Evolutionary conservation across 2,888 invertebrate genomes (phyloP).

Genomic region (Palloptera scutellata): DNA sequence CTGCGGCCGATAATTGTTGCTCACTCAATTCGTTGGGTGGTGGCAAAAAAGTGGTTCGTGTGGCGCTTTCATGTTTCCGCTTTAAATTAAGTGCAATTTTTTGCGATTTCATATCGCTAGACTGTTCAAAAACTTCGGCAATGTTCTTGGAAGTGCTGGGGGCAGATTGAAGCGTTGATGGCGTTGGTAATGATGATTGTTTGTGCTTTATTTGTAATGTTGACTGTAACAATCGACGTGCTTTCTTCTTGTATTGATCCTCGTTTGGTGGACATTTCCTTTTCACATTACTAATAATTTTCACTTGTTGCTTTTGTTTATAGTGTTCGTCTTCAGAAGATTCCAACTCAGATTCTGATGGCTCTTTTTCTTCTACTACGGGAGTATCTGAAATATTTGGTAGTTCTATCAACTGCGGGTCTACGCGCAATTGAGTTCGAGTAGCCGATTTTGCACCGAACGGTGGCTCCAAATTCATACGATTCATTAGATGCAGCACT

Average conservation of each 20-base stretch:
- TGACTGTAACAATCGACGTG: constrained; percentile 48
- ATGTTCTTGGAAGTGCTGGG: background rate
- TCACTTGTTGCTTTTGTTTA: constrained; percentile 36
- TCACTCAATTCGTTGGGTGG: constrained; percentile 67
- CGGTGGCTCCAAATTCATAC: constrained; percentile 88
- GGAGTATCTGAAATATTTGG: constrained; percentile 37
- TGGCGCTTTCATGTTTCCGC: constrained; percentile 1
- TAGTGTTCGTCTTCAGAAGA: constrained; percentile 51
- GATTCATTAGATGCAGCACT: constrained; percentile 92
- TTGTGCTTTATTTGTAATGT: constrained; percentile 21
- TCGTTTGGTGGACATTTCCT: constrained; percentile 35
- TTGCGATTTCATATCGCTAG: constrained; percentile 24
- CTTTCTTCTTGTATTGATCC: constrained; percentile 48
- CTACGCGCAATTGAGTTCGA: constrained; percentile 11
- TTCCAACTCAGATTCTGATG: constrained; percentile 58
- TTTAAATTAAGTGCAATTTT: constrained; percentile 53
- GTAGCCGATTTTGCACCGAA: constrained; percentile 67
- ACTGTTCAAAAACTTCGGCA: constrained; percentile 15
- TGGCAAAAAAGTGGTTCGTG: constrained; percentile 13
- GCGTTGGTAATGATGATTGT: too few relatives aligned
- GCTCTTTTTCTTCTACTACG: constrained; percentile 1
- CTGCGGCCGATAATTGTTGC: constrained; percentile 75
- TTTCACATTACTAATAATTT: constrained; percentile 18
- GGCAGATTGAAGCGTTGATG: background rate
- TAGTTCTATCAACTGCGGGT: constrained; percentile 18